phyloP scores from a whole-genome alignment of 2,797 vertebrate genomes.

The Anomalospiza imberbis region DNA sequence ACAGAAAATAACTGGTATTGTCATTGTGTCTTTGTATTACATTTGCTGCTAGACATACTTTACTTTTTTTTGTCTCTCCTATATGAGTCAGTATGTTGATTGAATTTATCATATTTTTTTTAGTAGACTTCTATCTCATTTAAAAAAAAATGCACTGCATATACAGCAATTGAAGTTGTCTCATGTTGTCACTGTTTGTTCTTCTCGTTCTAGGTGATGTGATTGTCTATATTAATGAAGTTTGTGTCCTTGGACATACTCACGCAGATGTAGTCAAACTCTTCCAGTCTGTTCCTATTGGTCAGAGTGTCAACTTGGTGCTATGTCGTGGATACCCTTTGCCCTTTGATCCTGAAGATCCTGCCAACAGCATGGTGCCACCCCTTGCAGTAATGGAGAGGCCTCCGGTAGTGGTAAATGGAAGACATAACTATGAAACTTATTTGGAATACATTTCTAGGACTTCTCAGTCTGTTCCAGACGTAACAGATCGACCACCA shows the following conservation, averaged over 20 bases:
- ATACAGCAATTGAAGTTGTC: constrained; percentile 58
- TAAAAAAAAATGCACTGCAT: not conserved
- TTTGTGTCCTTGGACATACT: constrained; percentile 95
- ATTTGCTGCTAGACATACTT: constrained; percentile 16
- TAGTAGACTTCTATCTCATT: constrained; percentile 24
- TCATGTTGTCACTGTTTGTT: constrained; percentile 68
- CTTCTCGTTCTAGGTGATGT: constrained; percentile 88
- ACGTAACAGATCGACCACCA: constrained; percentile 83
- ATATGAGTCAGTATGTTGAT: constrained; percentile 38
- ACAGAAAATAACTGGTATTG: not conserved
- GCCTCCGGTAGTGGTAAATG: constrained; percentile 91
- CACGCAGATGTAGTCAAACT: constrained; percentile 98
- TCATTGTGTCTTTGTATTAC: not conserved
- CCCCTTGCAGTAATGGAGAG: constrained; percentile 94
- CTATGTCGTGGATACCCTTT: constrained; percentile 94
- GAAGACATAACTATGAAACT: constrained; percentile 93
- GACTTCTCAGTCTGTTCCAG: constrained; percentile 89
- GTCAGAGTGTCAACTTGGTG: constrained; percentile 93
- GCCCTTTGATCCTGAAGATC: constrained; percentile 94
- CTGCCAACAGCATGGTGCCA: constrained; percentile 87
- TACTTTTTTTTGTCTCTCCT: constrained; percentile 16
- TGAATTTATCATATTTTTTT: constrained; percentile 48
- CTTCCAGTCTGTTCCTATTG: constrained; percentile 97
- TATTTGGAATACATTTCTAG: constrained; percentile 97
- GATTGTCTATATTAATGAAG: constrained; percentile 97